Base-by-base conservation (phyloP, 2,797 vertebrate genomes). In the Brachymystax lenok region DNA sequence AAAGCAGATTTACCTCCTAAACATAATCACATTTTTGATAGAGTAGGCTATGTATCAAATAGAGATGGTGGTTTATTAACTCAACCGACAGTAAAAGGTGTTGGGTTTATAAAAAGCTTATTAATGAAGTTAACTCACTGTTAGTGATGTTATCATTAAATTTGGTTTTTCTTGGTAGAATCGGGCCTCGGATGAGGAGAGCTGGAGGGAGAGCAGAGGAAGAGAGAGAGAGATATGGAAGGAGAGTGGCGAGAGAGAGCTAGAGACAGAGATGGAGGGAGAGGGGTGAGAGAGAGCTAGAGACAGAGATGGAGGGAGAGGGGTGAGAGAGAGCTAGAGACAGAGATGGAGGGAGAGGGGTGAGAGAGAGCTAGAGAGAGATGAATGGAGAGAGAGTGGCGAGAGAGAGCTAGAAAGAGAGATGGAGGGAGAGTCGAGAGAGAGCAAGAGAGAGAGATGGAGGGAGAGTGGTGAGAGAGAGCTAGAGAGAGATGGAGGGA, bases 371-470 rank as follows among this genome's bases (percentile, higher is more conserved):
- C 24, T 24, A 35, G 6, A 24, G 24, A 46, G 78, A 73, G 46
- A 78, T 40, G 73, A 24, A 24, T 24, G 24, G 79, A 78, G 74
- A 68, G 67, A 40, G 7, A 35, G 69, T 35, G 35, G 35, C 6
- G 1, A 35, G 35, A 35, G 33, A 7, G 33, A 35, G 33, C 33
- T 7, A 19, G 4, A 56, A 27, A 52, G 24, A 24, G 24, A 24
- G 24, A 24, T 33, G 52, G 8, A 71, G 67, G 28, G 63, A 67
- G 69, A 81, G 33, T 4, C 4, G 82, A 83, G 69, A 81, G 46
- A 75, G 63, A 79, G 46, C 24, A 24, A 24, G 24, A 24, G 24
- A 24, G 24, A 51, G 78, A 73, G 40, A 78, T 50, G 74, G 79
- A 78, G 75, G 69, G 66, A 33, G 14, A 30, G 68, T 24, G 24